phyloP scores from a whole-genome alignment of 2,797 vertebrate genomes.

The Microctenopoma steveboyesi region DNA sequence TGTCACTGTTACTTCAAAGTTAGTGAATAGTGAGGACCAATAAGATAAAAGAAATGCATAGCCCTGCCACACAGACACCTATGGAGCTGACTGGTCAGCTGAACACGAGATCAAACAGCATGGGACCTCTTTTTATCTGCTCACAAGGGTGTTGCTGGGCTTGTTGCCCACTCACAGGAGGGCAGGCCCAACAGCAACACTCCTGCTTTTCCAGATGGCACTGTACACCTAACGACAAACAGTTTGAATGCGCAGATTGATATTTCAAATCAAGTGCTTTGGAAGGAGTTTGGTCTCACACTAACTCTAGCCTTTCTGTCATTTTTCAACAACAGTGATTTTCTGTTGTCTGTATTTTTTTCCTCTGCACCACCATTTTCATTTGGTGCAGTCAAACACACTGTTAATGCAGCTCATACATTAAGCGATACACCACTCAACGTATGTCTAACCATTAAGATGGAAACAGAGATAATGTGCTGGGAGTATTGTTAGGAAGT shows the following conservation, averaged over 20 bases:
- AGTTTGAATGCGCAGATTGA: conserved; percentile 41
- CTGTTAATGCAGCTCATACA: conserved; percentile 56
- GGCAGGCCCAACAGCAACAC: conserved; percentile 35
- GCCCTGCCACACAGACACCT: background rate
- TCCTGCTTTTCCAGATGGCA: conserved; percentile 56
- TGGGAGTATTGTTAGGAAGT: conserved; percentile 36
- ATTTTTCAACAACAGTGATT: conserved; percentile 14
- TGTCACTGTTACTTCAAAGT: conserved; percentile 3
- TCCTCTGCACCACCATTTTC: conserved; percentile 22
- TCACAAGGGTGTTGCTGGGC: conserved; percentile 58
- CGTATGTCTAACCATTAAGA: conserved; percentile 43
- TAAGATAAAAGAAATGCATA: conserved; percentile 14
- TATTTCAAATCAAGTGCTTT: conserved; percentile 28
- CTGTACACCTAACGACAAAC: conserved; percentile 46
- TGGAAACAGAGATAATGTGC: conserved; percentile 43
- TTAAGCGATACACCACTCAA: conserved; percentile 53
- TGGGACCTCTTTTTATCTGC: conserved; percentile 53
- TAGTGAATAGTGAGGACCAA: conserved; percentile 14
- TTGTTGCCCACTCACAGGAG: conserved; percentile 44
- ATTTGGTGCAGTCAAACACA: conserved; percentile 44
- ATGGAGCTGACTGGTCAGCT: conserved; percentile 21
- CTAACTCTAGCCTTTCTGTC: conserved; percentile 19
- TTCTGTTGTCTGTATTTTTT: conserved; percentile 30
- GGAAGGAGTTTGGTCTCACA: conserved; percentile 14
- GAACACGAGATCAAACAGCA: conserved; percentile 52